phyloP scores from a whole-genome alignment of 2,113 vertebrate species.

The Casuarius casuarius region DNA sequence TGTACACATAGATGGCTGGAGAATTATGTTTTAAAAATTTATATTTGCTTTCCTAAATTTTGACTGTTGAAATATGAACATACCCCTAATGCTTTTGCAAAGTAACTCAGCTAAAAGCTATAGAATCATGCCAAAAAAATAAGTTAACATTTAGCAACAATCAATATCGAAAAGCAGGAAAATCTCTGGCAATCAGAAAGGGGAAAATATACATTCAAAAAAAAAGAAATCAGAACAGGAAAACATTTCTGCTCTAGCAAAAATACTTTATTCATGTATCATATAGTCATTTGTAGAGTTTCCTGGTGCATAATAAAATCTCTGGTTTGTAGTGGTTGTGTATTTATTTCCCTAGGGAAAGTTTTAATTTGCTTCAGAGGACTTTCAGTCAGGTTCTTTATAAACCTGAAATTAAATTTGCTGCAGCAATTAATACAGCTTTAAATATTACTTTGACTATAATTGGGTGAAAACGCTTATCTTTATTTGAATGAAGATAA shows the following conservation, averaged over 20 bases:
- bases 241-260: background rate
- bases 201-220: background rate
- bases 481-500: background rate
- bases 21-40: conserved; percentile 22
- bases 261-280: background rate
- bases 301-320: background rate
- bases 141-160: background rate
- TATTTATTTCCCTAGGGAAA: background rate
- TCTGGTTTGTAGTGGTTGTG: background rate
- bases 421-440: background rate
- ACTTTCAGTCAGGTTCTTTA: background rate
- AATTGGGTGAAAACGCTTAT: background rate
- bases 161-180: background rate
- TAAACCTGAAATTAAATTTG: conserved; percentile 8
- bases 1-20: background rate
- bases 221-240: background rate
- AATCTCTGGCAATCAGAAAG: background rate
- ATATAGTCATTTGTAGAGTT: background rate
- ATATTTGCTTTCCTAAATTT: background rate
- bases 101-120: background rate
- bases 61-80: background rate
- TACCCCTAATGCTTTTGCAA: background rate
- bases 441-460: background rate
- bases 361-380: conserved; percentile 19
- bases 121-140: background rate